Percentiles rank a stretch among this genome's conserved stretches.
These are phyloP conservation scores for Thamnaconus septentrionalis DNA, from an alignment of 2,113 vertebrate genomes.

Conservation along the genomic window DNA sequence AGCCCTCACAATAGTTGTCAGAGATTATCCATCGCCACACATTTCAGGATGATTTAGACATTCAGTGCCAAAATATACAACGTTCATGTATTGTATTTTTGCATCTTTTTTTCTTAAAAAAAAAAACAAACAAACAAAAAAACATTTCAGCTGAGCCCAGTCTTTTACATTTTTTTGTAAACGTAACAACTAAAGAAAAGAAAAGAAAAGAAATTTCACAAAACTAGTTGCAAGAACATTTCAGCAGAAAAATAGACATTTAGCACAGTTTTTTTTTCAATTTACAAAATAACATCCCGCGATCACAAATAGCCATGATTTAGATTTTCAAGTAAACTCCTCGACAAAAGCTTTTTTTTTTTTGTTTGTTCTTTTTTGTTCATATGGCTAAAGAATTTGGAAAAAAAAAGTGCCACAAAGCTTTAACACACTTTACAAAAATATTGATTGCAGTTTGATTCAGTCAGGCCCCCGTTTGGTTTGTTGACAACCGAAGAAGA, in stretches of 20 bases:
- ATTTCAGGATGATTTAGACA: conserved; percentile 48
- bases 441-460: too few relatives aligned
- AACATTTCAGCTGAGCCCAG: conserved; percentile 54
- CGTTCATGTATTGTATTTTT: conserved; percentile 65
- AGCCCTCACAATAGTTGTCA: conserved; percentile 80
- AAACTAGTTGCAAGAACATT: conserved; percentile 68
- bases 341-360: conserved; percentile 22
- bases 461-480: too few relatives aligned
- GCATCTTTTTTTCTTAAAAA: conserved; percentile 73
- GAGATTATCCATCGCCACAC: conserved; percentile 42
- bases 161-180: conserved; percentile 62
- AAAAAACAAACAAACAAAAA: conserved; percentile 75
- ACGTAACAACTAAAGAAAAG: conserved; percentile 64
- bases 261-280: conserved; percentile 81
- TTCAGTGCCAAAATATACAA: conserved; percentile 83
- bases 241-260: conserved; percentile 79
- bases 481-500: too few relatives aligned
- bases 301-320: conserved; percentile 31
- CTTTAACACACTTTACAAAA: conserved; percentile 3
- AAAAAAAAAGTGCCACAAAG: conserved; percentile 9
- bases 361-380: conserved; percentile 36
- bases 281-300: conserved; percentile 66
- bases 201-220: conserved; percentile 66
- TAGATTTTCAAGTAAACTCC: conserved; percentile 61
- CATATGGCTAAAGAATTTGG: conserved; percentile 69